Conservation (phyloP, 2,888 invertebrate genomes). For the Meiosimyza decipiens region DNA sequence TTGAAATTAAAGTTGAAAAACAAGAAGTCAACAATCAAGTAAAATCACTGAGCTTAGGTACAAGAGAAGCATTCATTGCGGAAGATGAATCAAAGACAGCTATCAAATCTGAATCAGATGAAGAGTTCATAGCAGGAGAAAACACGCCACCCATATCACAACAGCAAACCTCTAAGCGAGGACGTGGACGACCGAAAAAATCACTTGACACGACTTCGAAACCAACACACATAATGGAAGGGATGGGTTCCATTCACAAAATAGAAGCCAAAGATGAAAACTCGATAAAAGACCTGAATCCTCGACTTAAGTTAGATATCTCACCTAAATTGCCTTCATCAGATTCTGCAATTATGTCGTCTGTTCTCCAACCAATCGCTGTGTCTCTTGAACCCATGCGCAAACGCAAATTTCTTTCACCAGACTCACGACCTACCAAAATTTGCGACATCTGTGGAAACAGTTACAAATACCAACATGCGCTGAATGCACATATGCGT, state of each 20-base stretch:
- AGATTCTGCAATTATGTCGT: not conserved
- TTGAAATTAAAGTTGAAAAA: constrained; percentile 37
- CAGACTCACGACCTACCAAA: constrained; percentile 53
- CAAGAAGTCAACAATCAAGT: not conserved
- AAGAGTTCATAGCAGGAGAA: constrained; percentile 3
- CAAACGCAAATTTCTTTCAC: constrained; percentile 38
- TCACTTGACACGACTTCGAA: not conserved
- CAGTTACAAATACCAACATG: constrained; percentile 65
- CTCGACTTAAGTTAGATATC: not conserved
- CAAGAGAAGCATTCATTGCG: constrained; percentile 8
- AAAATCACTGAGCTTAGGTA: not conserved
- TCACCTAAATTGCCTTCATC: not conserved
- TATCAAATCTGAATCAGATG: not conserved
- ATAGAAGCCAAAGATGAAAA: not conserved
- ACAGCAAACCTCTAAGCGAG: constrained; percentile 30
- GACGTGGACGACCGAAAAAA: constrained; percentile 44
- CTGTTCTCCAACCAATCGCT: constrained; percentile 17
- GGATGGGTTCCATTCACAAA: not conserved
- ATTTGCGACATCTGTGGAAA: constrained; percentile 66
- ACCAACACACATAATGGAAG: too few relatives aligned
- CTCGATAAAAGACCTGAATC: not conserved
- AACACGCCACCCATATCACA: constrained; percentile 1
- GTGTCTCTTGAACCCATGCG: constrained; percentile 10
- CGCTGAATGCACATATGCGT: constrained; percentile 65
- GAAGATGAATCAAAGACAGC: not conserved